A percentile compares a stretch with the other conserved stretches of the same genome.
Evolutionary conservation across 2,797 vertebrate genomes (phyloP).

Genomic region (Picus viridis): DNA sequence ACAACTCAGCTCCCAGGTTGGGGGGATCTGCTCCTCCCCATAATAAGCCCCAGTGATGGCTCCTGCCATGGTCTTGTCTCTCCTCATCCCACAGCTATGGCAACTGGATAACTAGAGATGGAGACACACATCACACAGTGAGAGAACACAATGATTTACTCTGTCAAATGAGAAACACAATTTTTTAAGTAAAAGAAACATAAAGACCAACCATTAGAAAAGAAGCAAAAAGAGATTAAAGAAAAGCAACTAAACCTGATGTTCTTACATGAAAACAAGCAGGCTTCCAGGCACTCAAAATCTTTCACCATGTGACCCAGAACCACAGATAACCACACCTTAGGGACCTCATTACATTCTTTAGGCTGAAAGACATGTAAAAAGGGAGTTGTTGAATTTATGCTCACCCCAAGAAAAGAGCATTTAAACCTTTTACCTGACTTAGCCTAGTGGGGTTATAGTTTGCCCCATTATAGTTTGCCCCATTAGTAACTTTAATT

Average conservation of each 20-base stretch:
- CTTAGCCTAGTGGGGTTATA: not conserved
- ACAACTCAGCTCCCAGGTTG: too few species aligned
- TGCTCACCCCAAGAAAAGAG: not conserved
- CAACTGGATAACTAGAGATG: accelerated
- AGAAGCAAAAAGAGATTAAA: not conserved
- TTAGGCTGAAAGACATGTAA: not conserved
- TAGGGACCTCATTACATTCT: not conserved
- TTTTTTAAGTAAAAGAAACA: not conserved
- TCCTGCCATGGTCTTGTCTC: too few species aligned
- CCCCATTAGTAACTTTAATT: not conserved
- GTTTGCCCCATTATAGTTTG: not conserved
- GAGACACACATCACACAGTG: not conserved
- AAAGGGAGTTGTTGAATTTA: not conserved
- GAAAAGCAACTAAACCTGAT: not conserved
- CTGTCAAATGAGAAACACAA: not conserved
- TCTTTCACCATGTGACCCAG: not conserved
- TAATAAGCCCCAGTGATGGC: too few species aligned
- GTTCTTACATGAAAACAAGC: not conserved
- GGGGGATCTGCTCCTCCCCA: too few species aligned
- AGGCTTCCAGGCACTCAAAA: not conserved
- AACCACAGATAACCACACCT: not conserved
- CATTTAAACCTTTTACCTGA: not conserved
- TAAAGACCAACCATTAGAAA: not conserved
- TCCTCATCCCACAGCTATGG: not conserved
- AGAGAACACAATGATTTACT: not conserved